A percentile compares a stretch with the other conserved stretches of the same genome.
Conservation (phyloP, 2,797 vertebrate species). For the Phrynocephalus forsythii region DNA sequence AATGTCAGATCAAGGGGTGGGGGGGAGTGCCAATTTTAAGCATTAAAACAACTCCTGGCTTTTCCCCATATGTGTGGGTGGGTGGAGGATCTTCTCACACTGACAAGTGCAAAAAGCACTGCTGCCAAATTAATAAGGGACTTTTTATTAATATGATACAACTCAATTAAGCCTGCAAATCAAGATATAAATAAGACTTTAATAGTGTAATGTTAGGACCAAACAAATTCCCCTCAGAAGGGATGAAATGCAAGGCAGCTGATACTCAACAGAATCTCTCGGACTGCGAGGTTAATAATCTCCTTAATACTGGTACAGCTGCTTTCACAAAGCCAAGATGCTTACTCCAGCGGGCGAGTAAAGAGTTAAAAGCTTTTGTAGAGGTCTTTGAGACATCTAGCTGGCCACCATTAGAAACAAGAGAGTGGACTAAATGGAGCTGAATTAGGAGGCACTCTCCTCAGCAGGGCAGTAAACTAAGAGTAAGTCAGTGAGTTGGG, state of each 20-base stretch:
- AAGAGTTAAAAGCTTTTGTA: background rate
- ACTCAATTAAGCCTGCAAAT: constrained; percentile 10
- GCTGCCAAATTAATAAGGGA: background rate
- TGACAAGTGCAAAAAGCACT: background rate
- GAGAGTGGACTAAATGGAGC: background rate
- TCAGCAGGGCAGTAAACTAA: background rate
- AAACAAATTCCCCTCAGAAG: constrained; percentile 6
- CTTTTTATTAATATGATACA: constrained; percentile 18
- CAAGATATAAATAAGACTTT: constrained; percentile 9
- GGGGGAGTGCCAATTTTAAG: constrained; percentile 10
- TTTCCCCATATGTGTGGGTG: background rate
- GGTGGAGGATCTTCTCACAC: background rate
- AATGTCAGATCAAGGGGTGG: background rate
- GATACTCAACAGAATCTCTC: constrained; percentile 2
- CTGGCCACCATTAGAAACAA: background rate
- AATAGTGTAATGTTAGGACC: constrained; percentile 12
- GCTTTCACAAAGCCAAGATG: constrained; percentile 1
- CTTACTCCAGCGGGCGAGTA: background rate
- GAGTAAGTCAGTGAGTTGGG: too few relatives aligned
- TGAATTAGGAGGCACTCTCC: background rate
- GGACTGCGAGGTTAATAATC: constrained; percentile 16
- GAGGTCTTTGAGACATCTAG: background rate
- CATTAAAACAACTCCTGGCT: constrained; percentile 3
- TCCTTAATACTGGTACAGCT: constrained; percentile 19
- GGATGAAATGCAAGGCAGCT: constrained; percentile 10